These are phyloP conservation scores for Cetoscarus ocellatus DNA, from an alignment of 2,797 vertebrate species.

Conservation along the genomic window DNA sequence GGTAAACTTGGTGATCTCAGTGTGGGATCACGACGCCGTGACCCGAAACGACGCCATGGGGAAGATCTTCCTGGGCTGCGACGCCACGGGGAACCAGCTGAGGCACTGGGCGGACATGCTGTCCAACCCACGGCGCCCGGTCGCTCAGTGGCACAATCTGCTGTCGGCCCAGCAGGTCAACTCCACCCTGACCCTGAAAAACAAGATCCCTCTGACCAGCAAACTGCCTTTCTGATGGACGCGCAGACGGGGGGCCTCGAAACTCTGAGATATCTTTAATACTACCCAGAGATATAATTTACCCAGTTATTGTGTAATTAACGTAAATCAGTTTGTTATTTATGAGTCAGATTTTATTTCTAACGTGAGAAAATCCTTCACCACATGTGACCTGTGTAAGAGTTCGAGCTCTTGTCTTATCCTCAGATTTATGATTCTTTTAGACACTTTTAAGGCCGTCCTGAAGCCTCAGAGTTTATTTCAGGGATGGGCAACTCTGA, in stretches of 20 bases:
- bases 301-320: no score
- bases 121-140: slow-evolving; percentile 88
- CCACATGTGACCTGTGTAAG: no score
- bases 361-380: no score
- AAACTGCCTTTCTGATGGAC: background rate
- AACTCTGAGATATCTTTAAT: no score
- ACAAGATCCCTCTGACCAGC: slow-evolving; percentile 66
- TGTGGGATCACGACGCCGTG: slow-evolving; percentile 90
- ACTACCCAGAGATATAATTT: no score
- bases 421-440: no score
- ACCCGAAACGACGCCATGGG: slow-evolving; percentile 88
- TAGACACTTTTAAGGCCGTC: no score
- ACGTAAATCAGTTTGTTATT: no score
- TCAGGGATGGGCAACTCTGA: no score
- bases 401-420: no score
- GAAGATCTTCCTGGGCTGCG: slow-evolving; percentile 90
- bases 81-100: slow-evolving; percentile 90
- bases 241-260: background rate
- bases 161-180: slow-evolving; percentile 87
- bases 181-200: slow-evolving; percentile 83
- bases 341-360: no score
- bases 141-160: slow-evolving; percentile 92
- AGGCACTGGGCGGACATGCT: slow-evolving; percentile 95
- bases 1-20: slow-evolving; percentile 87
- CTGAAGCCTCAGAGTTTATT: no score